Evolutionary conservation across 2,797 vertebrate genomes (phyloP).

Genomic region (Babyrousa celebensis): DNA sequence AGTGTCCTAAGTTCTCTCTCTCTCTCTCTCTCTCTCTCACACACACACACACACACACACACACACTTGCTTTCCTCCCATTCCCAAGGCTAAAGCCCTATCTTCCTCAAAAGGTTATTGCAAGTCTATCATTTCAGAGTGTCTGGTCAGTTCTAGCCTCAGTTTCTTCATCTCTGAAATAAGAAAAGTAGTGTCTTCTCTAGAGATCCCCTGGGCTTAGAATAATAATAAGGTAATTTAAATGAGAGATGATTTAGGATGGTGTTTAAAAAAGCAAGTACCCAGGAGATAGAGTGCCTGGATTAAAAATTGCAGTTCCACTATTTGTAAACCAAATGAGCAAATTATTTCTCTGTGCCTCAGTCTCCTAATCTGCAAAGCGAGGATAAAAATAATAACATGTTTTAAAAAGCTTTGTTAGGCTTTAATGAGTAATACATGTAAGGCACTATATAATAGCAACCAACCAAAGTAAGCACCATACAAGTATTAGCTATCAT

Average conservation of each 20-base stretch:
- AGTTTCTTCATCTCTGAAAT: conserved; percentile 40
- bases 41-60: not conserved
- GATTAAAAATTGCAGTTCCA: conserved; percentile 16
- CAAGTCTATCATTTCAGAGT: conserved; percentile 2
- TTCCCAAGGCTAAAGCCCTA: not conserved
- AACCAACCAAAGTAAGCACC: not conserved
- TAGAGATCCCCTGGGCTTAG: conserved; percentile 27
- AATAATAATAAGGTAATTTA: conserved; percentile 10
- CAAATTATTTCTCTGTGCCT: conserved; percentile 22
- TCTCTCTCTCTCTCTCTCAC: too few relatives aligned
- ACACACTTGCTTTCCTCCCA: not conserved
- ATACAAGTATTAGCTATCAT: not conserved
- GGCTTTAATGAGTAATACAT: not conserved
- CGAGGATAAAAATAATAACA: conserved; percentile 7
- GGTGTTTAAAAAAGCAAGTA: not conserved
- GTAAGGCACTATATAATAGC: not conserved
- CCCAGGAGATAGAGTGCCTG: not conserved
- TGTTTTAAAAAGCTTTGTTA: conserved; percentile 30
- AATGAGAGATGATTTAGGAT: conserved; percentile 27
- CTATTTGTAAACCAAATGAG: not conserved
- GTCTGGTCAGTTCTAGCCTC: not conserved
- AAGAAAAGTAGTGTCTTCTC: not conserved
- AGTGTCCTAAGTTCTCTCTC: not conserved
- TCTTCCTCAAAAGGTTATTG: not conserved
- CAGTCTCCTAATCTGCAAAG: conserved; percentile 22